Evolutionary conservation across 2,888 invertebrate genomes (phyloP).

Genomic region (Pteria penguin): DNA sequence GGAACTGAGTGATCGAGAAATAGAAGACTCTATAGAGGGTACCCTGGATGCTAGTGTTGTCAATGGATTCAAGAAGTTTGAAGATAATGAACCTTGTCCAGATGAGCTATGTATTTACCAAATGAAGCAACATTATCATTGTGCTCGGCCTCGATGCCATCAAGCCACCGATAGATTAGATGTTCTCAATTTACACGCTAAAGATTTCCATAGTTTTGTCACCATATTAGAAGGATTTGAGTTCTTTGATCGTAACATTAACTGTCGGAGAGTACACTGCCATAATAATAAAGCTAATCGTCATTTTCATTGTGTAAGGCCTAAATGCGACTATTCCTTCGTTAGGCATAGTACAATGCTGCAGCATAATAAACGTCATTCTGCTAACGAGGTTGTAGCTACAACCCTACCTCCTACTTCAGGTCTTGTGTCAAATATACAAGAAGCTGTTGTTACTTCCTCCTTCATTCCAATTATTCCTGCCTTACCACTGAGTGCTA

Average conservation of each 20-base stretch:
- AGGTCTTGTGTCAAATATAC: not conserved
- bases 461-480: constrained; percentile 54
- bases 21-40: constrained; percentile 54
- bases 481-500: constrained; percentile 27
- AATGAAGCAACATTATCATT: constrained; percentile 90
- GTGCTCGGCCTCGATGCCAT: constrained; percentile 89
- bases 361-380: constrained; percentile 86
- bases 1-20: constrained; percentile 67
- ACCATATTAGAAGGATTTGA: constrained; percentile 92
- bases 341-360: constrained; percentile 88
- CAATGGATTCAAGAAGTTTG: constrained; percentile 73
- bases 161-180: constrained; percentile 90
- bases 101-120: constrained; percentile 88
- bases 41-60: constrained; percentile 53
- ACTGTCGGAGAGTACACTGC: constrained; percentile 86
- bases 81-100: constrained; percentile 83
- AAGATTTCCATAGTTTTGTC: constrained; percentile 91
- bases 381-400: not conserved
- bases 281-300: constrained; percentile 86
- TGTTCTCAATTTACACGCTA: constrained; percentile 89
- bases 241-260: constrained; percentile 88
- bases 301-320: constrained; percentile 88
- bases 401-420: not conserved
- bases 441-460: too few relatives aligned
- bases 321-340: constrained; percentile 87